phyloP scores from a whole-genome alignment of 2,888 invertebrate genomes.

The Drosophila subsilvestris region DNA sequence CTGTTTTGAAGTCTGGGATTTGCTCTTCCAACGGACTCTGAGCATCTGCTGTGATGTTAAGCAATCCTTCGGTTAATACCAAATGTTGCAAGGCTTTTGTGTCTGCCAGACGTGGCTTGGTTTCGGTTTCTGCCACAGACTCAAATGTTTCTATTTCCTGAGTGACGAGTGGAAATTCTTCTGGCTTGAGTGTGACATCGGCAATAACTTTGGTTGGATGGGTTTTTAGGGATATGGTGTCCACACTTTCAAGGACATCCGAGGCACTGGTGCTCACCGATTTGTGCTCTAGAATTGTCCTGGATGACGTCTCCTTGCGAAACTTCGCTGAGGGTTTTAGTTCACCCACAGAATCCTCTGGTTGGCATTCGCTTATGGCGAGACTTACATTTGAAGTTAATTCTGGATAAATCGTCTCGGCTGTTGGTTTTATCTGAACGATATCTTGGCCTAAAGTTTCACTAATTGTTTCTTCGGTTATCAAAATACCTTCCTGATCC shows the following conservation, averaged over 20 bases:
- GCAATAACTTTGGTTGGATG: conserved; percentile 82
- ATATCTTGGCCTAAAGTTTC: conserved; percentile 85
- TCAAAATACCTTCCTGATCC: conserved; percentile 86
- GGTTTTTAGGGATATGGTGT: conserved; percentile 82
- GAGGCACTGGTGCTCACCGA: conserved; percentile 77
- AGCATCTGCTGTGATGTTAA: conserved; percentile 87
- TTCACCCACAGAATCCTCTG: conserved; percentile 51
- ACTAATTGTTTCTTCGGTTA: conserved; percentile 88
- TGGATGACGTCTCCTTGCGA: conserved; percentile 85
- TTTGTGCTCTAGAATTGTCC: conserved; percentile 85
- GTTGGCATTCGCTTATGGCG: conserved; percentile 56
- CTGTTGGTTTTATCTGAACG: conserved; percentile 57
- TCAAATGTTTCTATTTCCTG: conserved; percentile 61
- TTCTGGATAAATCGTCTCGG: conserved; percentile 89
- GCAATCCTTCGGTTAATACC: conserved; percentile 86
- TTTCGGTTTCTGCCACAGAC: conserved; percentile 35
- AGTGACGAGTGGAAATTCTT: conserved; percentile 82
- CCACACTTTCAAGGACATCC: conserved; percentile 66
- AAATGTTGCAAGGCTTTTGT: conserved; percentile 82
- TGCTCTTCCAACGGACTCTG: conserved; percentile 88
- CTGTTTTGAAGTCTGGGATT: conserved; percentile 76
- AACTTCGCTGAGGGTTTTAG: conserved; percentile 12
- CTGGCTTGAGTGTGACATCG: conserved; percentile 66
- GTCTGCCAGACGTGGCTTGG: conserved; percentile 27
- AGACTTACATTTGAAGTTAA: conserved; percentile 85